A percentile compares a stretch with the other conserved stretches of the same genome.
Conservation (phyloP, 2,888 invertebrate genomes). For the Suillia variegata region DNA sequence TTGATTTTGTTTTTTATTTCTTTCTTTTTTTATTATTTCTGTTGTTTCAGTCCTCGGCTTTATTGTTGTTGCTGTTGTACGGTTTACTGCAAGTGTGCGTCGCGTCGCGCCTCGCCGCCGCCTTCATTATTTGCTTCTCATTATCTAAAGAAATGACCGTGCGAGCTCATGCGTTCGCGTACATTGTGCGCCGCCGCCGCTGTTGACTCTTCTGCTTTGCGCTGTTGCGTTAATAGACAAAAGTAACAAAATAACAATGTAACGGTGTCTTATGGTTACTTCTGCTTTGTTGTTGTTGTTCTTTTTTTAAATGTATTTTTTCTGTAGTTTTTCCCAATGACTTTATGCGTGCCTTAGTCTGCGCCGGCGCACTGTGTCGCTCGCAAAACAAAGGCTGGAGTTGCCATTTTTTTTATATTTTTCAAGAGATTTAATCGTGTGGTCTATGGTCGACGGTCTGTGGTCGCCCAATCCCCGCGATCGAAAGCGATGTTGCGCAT, state of each 20-base stretch:
- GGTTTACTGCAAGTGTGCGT: too few relatives aligned
- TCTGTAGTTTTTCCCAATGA: not conserved
- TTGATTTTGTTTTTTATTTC: not conserved
- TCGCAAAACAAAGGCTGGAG: constrained; percentile 46
- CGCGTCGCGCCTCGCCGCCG: too few relatives aligned
- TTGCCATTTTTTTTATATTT: too few relatives aligned
- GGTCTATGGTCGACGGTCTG: not conserved
- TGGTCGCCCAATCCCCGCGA: too few relatives aligned
- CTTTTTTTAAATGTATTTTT: too few relatives aligned
- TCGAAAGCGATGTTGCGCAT: not conserved
- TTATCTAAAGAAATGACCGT: too few relatives aligned
- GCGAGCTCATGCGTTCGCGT: not conserved
- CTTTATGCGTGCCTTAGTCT: not conserved
- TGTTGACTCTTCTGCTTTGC: not conserved
- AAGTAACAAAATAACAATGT: constrained; percentile 31
- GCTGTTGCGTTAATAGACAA: constrained; percentile 1
- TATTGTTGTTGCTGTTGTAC: too few relatives aligned
- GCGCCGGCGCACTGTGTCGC: not conserved
- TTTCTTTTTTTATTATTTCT: too few relatives aligned
- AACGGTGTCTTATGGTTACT: constrained; percentile 52
- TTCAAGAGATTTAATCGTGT: constrained; percentile 51
- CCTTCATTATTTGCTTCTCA: not conserved
- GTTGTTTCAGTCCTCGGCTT: too few relatives aligned
- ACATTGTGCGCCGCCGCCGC: not conserved
- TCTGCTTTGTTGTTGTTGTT: too few relatives aligned